Conservation (phyloP, 1,140 invertebrate species). For the Drosophila jambulina region DNA sequence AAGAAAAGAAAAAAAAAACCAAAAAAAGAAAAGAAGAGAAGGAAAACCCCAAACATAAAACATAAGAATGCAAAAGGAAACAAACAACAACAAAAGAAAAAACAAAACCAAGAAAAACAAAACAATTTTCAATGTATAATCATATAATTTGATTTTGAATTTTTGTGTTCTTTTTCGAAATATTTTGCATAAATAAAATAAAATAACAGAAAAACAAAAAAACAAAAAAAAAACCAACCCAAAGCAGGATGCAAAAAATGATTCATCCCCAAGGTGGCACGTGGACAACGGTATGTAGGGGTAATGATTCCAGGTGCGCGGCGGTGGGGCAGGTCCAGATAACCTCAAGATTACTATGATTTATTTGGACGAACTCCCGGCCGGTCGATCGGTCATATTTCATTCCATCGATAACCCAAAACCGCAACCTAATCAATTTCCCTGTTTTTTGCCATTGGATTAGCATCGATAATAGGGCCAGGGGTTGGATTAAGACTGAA, state of each 20-base stretch:
- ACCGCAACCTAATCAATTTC: slow-evolving; percentile 33
- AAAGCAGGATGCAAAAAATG: slow-evolving; percentile 1
- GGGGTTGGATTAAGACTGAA: background rate
- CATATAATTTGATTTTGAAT: slow-evolving; percentile 81
- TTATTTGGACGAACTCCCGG: slow-evolving; percentile 42
- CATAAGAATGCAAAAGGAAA: slow-evolving; percentile 63
- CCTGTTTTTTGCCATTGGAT: slow-evolving; percentile 9
- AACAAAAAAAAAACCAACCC: background rate
- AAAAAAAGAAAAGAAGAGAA: slow-evolving; percentile 15
- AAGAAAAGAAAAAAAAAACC: slow-evolving; percentile 5
- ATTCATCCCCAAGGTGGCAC: background rate
- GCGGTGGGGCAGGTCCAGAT: slow-evolving; percentile 11
- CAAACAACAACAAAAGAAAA: slow-evolving; percentile 45
- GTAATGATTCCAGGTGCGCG: background rate
- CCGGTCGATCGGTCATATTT: slow-evolving; percentile 26
- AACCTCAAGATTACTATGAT: slow-evolving; percentile 58
- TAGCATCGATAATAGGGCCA: slow-evolving; percentile 21
- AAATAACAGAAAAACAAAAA: slow-evolving; percentile 83
- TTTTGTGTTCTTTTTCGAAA: slow-evolving; percentile 85
- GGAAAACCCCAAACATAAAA: slow-evolving; percentile 60
- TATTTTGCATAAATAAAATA: slow-evolving; percentile 85
- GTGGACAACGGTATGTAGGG: background rate
- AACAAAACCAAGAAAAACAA: slow-evolving; percentile 32
- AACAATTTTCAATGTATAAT: slow-evolving; percentile 83
- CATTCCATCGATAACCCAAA: slow-evolving; percentile 32